Percentiles rank a stretch among this genome's conserved stretches.
These are phyloP conservation scores for Alouatta palliata DNA, from an alignment of 2,113 vertebrate genomes.

Conservation along the genomic window DNA sequence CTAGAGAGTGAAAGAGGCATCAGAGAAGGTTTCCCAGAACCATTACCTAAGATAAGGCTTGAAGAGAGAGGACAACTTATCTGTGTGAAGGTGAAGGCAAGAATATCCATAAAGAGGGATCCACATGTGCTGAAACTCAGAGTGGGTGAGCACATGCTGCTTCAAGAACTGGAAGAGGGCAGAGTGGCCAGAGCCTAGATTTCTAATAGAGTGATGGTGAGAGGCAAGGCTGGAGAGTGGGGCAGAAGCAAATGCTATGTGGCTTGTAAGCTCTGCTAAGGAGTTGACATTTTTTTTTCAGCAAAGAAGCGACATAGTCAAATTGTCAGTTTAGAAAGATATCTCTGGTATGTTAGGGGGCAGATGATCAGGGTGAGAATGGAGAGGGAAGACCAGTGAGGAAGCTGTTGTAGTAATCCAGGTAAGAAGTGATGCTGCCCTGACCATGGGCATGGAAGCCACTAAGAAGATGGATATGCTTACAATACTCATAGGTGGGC, in stretches of 20 bases:
- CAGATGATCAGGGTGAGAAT: background rate
- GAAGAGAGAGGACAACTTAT: background rate
- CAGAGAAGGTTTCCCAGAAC: background rate
- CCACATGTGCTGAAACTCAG: background rate
- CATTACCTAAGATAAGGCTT: background rate
- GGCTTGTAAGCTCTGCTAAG: background rate
- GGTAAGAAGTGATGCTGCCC: background rate
- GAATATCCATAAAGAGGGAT: background rate
- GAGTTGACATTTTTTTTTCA: background rate
- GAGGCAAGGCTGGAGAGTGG: background rate
- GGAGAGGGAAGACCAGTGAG: background rate
- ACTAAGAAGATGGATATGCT: background rate
- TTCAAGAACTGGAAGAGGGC: background rate
- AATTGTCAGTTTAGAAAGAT: constrained; percentile 6
- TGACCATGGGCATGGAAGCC: background rate
- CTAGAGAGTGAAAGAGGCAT: background rate
- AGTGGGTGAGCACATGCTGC: background rate
- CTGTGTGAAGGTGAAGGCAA: background rate
- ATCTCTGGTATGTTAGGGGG: background rate
- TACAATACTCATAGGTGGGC: background rate
- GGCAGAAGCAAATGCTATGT: background rate
- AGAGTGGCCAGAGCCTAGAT: background rate
- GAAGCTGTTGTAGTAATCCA: background rate
- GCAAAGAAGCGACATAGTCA: background rate
- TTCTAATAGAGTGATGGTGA: background rate